Evolutionary conservation across 2,797 vertebrate species (phyloP).

Genomic region (Luscinia megarhynchos): DNA sequence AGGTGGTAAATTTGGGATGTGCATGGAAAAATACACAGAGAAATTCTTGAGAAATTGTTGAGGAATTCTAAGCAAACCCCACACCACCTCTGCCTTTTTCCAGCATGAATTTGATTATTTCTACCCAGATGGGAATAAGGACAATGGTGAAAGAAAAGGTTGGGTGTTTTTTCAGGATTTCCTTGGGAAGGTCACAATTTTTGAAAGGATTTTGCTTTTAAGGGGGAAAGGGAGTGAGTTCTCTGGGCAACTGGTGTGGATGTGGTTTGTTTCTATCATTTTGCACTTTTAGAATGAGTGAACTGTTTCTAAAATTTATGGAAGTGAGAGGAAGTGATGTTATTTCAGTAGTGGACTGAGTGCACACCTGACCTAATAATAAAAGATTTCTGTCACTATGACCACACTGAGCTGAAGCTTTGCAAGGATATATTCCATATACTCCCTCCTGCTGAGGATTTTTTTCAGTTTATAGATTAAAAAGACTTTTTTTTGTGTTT

Average conservation of each 20-base stretch:
- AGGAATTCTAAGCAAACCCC: neutral
- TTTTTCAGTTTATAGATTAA: neutral
- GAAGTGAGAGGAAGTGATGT: neutral
- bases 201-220: neutral
- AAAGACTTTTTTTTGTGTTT: neutral
- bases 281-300: constrained; percentile 16
- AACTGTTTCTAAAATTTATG: constrained; percentile 6
- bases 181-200: neutral
- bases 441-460: neutral
- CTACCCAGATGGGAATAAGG: neutral
- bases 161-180: neutral
- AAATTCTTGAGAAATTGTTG: no score
- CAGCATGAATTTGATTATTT: neutral
- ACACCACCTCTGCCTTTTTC: neutral
- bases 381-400: neutral
- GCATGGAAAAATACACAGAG: neutral
- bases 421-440: neutral
- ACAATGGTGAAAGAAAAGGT: neutral
- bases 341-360: neutral
- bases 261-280: neutral
- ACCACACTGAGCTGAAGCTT: neutral
- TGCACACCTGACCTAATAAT: neutral
- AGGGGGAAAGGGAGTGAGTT: neutral
- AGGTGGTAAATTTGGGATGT: neutral
- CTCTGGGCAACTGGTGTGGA: neutral